Base-by-base conservation (phyloP, 1,140 invertebrate genomes). In the Macrotrachela quadricornifera region DNA sequence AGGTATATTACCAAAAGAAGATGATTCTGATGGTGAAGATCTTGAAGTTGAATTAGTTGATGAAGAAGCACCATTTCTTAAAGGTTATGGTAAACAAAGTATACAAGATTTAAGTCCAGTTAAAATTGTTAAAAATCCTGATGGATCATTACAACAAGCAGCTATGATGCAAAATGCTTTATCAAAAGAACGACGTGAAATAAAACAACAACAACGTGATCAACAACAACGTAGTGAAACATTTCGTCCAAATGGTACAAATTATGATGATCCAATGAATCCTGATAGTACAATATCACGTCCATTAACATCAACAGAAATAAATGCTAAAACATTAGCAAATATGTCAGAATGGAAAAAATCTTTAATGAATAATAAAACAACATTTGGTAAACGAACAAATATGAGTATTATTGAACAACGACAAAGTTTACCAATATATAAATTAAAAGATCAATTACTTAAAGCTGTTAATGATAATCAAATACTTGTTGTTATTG, bases 151-250 rank as follows among this genome's bases (percentile, higher is more conserved):
- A 15, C 91, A 91, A 0, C 94, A 79, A 63, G 87, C 94, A 1
- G 94, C 94, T 1, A 94, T 97, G 85, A 99, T 97, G 91, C 92
- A 97, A 67, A 86, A 82, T 46, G 92, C 92, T 1, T 65, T 99
- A 10, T 83, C 92, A 0, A 99, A 99, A 66, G 92, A 99, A 67
- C 72, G 94, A 46, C 71, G 92, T 47, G 74, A 75, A 57, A 54
- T 72, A 50, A 75, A 75, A 59, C 71, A 72, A 50, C 63, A 64
- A 49, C 68, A 72, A 54, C 58, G 71, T 51, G 86, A 94, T 64
- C 82, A 85, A 60, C 85, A 92, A 70, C 81, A 85, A 70, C 83
- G 86, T 62, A 79, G 82, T 1, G 69, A 81, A 39, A 83, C 84
- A 0, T 78, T 81, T 2, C 81, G 79, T n/a, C 43, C 50, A 52